These are phyloP conservation scores for Pseudobourletiella spinata DNA, from an alignment of 1,140 invertebrate genomes.

Conservation along the genomic window DNA sequence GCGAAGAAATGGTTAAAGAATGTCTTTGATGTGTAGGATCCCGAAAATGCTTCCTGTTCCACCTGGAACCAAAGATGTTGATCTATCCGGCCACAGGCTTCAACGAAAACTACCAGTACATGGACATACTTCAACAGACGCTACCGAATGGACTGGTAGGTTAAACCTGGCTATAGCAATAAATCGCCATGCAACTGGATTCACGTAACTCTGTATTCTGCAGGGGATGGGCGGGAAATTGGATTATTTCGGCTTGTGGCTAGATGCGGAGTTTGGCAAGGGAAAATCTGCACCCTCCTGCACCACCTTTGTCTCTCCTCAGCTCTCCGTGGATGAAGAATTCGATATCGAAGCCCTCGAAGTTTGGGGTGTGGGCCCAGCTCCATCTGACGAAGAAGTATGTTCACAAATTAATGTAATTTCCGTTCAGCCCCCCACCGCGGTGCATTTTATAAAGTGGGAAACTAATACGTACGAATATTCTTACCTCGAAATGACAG, in stretches of 20 bases:
- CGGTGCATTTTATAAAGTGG: too few relatives aligned
- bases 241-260: conserved; percentile 75
- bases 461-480: too few relatives aligned
- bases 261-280: conserved; percentile 71
- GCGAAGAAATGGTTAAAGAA: too few relatives aligned
- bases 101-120: conserved; percentile 82
- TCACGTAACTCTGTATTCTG: conserved; percentile 2
- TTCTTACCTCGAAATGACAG: too few relatives aligned
- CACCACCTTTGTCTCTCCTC: conserved; percentile 71
- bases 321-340: conserved; percentile 63
- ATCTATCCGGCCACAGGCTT: conserved; percentile 66
- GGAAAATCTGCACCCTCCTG: conserved; percentile 72
- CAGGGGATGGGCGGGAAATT: conserved; percentile 82
- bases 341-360: conserved; percentile 72
- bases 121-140: conserved; percentile 79
- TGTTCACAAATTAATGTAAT: too few relatives aligned
- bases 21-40: too few relatives aligned
- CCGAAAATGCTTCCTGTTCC: conserved; percentile 61
- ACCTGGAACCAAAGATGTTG: conserved; percentile 64
- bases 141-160: conserved; percentile 81
- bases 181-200: too few relatives aligned
- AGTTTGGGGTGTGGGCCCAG: conserved; percentile 77
- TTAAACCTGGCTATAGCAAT: too few relatives aligned
- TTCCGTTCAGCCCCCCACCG: too few relatives aligned
- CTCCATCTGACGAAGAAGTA: conserved; percentile 55